Evolutionary conservation across 2,888 invertebrate species (phyloP).

Genomic region (Platycnemis pennipes): DNA sequence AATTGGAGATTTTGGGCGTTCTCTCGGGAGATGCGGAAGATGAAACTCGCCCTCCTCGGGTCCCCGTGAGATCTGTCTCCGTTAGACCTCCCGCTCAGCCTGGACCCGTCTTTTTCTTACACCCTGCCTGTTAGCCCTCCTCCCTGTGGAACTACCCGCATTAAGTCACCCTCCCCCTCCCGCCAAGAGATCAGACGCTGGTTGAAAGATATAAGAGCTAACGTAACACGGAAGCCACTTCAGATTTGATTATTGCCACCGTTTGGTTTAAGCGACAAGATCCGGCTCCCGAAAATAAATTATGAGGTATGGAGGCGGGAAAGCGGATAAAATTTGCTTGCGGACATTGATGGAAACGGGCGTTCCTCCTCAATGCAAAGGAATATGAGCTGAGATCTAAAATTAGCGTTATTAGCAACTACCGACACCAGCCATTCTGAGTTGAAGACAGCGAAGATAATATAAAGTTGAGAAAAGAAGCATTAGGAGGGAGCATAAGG

Average conservation of each 20-base stretch:
- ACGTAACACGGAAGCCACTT: conserved; percentile 45
- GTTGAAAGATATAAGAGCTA: conserved; percentile 44
- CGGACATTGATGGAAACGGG: neutral
- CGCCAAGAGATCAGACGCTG: neutral
- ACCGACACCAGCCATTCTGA: no score
- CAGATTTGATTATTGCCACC: conserved; percentile 22
- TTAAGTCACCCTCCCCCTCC: conserved; percentile 6
- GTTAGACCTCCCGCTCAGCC: neutral
- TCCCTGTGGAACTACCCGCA: conserved; percentile 28
- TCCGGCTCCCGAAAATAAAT: conserved; percentile 18
- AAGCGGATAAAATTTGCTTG: neutral
- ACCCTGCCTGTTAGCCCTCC: neutral
- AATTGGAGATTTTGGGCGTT: conserved; percentile 66
- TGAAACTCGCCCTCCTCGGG: neutral
- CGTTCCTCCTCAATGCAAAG: neutral
- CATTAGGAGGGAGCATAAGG: no score
- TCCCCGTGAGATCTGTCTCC: neutral
- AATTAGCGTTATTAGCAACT: neutral
- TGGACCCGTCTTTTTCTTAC: neutral
- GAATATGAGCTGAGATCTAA: neutral
- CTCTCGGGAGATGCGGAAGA: conserved; percentile 26
- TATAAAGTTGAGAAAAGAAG: no score
- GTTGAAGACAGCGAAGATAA: no score
- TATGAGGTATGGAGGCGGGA: neutral
- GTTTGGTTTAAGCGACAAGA: neutral